A percentile compares a stretch with the other conserved stretches of the same genome.
These are phyloP conservation scores for Conchocele bisecta DNA, from an alignment of 2,888 invertebrate species.

Conservation along the genomic window DNA sequence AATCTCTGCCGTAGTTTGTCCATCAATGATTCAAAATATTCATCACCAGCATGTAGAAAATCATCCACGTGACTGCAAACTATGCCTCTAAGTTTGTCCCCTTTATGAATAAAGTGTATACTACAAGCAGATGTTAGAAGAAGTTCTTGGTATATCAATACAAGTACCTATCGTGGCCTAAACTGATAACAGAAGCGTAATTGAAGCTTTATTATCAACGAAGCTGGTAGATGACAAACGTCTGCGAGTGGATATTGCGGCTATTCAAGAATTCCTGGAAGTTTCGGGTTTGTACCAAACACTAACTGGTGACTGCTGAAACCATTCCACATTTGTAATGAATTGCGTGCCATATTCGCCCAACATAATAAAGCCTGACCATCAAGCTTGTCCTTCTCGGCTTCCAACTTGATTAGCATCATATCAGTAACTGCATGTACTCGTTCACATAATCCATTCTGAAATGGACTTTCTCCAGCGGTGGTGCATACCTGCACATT, in stretches of 20 bases:
- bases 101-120: too few species aligned
- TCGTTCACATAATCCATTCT: constrained; percentile 45
- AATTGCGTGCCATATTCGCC: constrained; percentile 48
- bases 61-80: constrained; percentile 40
- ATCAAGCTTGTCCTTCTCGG: constrained; percentile 11
- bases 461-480: constrained; percentile 31
- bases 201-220: too few species aligned
- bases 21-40: neutral
- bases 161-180: too few species aligned
- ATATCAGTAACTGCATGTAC: constrained; percentile 39
- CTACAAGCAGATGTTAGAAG: too few species aligned
- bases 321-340: constrained; percentile 46
- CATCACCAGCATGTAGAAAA: constrained; percentile 30
- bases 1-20: constrained; percentile 2
- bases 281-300: constrained; percentile 43
- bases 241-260: too few species aligned
- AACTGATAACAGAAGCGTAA: too few species aligned
- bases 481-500: constrained; percentile 29
- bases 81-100: constrained; percentile 14
- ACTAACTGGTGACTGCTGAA: constrained; percentile 37
- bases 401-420: constrained; percentile 45
- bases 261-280: constrained; percentile 36
- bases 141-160: too few species aligned
- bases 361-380: constrained; percentile 19
- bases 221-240: too few species aligned